These are phyloP conservation scores for Chlorospingus flavigularis DNA, from an alignment of 2,797 vertebrate genomes.

Conservation along the genomic window DNA sequence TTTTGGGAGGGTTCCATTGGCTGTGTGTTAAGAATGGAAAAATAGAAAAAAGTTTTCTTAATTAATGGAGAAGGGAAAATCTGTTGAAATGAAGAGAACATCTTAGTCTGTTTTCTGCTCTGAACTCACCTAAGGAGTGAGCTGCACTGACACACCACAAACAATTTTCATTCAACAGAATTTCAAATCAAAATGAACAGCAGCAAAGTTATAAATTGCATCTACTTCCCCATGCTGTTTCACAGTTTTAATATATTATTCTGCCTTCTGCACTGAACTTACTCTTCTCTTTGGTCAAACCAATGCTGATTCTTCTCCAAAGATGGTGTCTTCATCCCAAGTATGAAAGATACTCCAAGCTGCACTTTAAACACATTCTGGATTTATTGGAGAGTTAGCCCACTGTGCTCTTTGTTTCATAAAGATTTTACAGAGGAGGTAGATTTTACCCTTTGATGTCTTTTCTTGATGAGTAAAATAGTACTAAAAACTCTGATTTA, in stretches of 20 bases:
- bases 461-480: not conserved
- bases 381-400: not conserved
- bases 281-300: not conserved
- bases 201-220: not conserved
- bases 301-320: not conserved
- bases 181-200: not conserved
- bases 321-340: not conserved
- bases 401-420: not conserved
- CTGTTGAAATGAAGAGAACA: not conserved
- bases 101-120: not conserved
- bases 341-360: not conserved
- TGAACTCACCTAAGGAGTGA: not conserved
- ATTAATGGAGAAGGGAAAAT: not conserved
- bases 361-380: not conserved
- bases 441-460: not conserved
- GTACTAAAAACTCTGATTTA: not conserved
- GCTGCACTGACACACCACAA: not conserved
- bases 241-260: not conserved
- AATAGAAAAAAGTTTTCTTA: not conserved
- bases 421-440: not conserved
- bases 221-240: not conserved
- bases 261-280: not conserved
- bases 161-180: not conserved
- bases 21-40: not conserved
- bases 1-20: not conserved